Evolutionary conservation across 2,888 invertebrate species (phyloP).

Genomic region (Hyppa rectilinea): DNA sequence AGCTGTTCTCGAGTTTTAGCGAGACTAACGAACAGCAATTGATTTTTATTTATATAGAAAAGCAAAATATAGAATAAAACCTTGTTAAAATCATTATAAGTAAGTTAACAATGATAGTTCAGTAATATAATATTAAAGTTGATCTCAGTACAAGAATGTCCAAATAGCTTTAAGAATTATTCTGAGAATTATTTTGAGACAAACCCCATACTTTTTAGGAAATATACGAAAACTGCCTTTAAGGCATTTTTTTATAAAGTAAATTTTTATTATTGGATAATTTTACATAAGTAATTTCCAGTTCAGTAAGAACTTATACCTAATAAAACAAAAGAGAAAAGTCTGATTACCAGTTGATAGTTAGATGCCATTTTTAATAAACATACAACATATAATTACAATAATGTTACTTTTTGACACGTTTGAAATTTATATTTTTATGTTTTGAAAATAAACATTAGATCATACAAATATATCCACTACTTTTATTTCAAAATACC

Average conservation of each 20-base stretch:
- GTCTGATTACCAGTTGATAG: constrained; percentile 16
- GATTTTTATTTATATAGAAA: no score
- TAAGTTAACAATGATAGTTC: no score
- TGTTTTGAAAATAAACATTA: constrained; percentile 27
- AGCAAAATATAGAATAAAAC: no score
- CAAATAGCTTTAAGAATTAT: constrained; percentile 16
- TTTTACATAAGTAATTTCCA: no score
- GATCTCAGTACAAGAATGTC: constrained; percentile 15
- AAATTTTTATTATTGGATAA: no score
- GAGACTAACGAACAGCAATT: no score
- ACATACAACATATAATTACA: constrained; percentile 16
- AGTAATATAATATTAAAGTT: constrained; percentile 3
- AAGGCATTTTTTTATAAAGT: constrained; percentile 6
- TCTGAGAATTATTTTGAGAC: constrained; percentile 8
- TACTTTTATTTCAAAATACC: constrained; percentile 20
- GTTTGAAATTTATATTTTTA: constrained; percentile 20
- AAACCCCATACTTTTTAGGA: no score
- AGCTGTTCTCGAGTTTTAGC: no score
- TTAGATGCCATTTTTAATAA: constrained; percentile 17
- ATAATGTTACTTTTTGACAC: constrained; percentile 22
- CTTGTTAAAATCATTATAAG: constrained; percentile 10
- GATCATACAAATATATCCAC: constrained; percentile 19
- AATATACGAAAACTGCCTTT: no score
- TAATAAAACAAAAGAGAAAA: constrained; percentile 16
- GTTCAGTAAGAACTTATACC: no score